phyloP scores from a whole-genome alignment of 2,113 vertebrate genomes.

The Colinus virginianus region DNA sequence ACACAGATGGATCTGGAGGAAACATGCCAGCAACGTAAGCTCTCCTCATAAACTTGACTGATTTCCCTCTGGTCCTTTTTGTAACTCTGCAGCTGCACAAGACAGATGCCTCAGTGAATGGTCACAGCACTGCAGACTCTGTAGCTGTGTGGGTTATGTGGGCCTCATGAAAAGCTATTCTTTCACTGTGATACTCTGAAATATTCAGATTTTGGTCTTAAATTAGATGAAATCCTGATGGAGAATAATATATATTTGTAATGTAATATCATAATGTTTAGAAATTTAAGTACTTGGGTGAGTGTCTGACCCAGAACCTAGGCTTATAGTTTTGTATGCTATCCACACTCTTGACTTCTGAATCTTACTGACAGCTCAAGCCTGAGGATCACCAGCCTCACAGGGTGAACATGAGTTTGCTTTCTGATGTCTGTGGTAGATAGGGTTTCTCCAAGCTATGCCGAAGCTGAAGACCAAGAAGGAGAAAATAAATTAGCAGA shows the following conservation, averaged over 20 bases:
- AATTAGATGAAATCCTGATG: background rate
- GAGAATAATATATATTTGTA: background rate
- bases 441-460: background rate
- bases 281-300: background rate
- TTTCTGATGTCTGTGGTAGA: background rate
- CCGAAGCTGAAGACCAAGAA: background rate
- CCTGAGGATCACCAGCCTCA: background rate
- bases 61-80: background rate
- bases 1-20: background rate
- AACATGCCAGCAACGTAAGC: fast-evolving
- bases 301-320: background rate
- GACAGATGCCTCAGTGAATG: background rate
- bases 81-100: background rate
- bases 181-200: background rate
- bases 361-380: background rate
- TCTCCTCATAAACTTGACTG: background rate
- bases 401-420: background rate
- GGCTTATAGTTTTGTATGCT: background rate
- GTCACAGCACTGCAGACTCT: background rate
- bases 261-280: fast-evolving
- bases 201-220: background rate
- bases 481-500: background rate
- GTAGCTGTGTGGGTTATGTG: background rate
- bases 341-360: background rate
- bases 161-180: background rate